Conservation (phyloP, 2,113 vertebrate genomes). For the Mirza zaza region DNA sequence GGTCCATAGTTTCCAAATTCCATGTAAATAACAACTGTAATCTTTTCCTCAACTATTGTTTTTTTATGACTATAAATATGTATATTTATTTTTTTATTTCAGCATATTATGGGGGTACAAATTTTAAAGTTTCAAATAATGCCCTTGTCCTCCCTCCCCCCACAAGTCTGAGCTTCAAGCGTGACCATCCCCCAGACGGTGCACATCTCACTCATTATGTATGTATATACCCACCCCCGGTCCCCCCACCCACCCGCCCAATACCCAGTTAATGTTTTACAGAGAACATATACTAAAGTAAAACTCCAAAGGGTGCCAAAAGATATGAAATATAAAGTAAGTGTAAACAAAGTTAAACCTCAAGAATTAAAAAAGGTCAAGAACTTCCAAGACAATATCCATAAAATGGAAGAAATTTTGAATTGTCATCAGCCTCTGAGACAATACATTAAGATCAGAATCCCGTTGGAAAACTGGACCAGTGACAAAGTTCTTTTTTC, state of each 20-base stretch:
- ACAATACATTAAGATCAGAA: slow-evolving; percentile 20
- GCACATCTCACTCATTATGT: no score
- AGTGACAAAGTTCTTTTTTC: background rate
- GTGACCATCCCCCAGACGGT: no score
- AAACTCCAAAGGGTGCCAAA: background rate
- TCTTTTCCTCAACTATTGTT: background rate
- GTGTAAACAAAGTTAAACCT: slow-evolving; percentile 58
- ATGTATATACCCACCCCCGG: no score
- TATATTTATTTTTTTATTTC: no score
- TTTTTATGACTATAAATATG: no score
- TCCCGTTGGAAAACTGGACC: background rate
- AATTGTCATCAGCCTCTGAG: slow-evolving; percentile 9
- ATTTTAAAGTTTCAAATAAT: no score
- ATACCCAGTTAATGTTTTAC: background rate
- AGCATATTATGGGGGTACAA: no score
- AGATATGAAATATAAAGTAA: slow-evolving; percentile 17
- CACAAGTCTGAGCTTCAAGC: no score
- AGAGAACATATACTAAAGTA: background rate
- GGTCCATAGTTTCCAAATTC: background rate
- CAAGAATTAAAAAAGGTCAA: slow-evolving; percentile 50
- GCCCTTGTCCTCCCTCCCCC: no score
- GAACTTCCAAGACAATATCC: background rate
- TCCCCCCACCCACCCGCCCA: no score
- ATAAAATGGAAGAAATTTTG: slow-evolving; percentile 3
- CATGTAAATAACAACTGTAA: background rate